These are phyloP conservation scores for Lepidostoma basale DNA, from an alignment of 1,140 invertebrate species.

Conservation along the genomic window DNA sequence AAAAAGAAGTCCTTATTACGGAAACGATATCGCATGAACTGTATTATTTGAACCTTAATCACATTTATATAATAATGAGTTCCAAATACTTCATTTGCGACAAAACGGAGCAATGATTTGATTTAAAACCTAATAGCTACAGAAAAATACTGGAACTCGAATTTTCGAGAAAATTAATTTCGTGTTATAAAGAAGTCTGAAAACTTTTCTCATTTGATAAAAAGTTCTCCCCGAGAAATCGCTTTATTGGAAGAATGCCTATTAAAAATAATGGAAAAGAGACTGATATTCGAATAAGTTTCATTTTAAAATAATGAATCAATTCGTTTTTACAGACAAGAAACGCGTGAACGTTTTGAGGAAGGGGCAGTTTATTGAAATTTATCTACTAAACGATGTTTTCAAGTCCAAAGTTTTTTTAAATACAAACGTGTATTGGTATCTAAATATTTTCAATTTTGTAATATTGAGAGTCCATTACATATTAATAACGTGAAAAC, in stretches of 20 bases:
- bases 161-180: constrained; percentile 13
- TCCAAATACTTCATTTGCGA: background rate
- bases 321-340: background rate
- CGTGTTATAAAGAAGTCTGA: constrained; percentile 9
- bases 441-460: too few relatives aligned
- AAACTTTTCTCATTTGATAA: constrained; percentile 25
- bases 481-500: too few relatives aligned
- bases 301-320: background rate
- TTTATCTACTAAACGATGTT: too few relatives aligned
- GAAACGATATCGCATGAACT: too few relatives aligned
- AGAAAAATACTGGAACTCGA: background rate
- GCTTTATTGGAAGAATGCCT: constrained; percentile 17
- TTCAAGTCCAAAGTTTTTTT: too few relatives aligned
- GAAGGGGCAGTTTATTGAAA: too few relatives aligned
- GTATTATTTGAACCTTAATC: background rate
- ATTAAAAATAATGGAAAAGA: constrained; percentile 16
- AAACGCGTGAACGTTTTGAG: background rate
- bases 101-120: background rate
- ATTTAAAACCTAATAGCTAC: constrained; percentile 13
- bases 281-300: constrained; percentile 8
- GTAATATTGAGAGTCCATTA: too few relatives aligned
- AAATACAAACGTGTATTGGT: too few relatives aligned
- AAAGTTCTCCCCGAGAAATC: constrained; percentile 17
- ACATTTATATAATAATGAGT: background rate
- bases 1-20: too few relatives aligned